phyloP scores from a whole-genome alignment of 2,797 vertebrate genomes.

The Leptodactylus fallax region DNA sequence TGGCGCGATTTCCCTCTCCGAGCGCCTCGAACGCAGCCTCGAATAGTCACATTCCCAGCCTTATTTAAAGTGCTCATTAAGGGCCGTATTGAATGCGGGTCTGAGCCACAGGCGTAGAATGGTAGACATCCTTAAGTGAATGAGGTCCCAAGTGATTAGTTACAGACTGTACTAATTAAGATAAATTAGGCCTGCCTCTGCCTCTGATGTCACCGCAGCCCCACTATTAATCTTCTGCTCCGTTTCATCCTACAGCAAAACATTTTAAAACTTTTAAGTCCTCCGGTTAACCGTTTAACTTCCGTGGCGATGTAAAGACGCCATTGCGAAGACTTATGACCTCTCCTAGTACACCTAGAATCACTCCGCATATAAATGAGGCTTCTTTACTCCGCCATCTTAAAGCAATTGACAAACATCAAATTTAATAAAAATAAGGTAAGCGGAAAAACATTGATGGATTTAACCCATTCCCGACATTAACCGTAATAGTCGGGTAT shows the following conservation, averaged over 20 bases:
- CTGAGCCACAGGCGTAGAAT: conserved; percentile 56
- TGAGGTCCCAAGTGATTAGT: conserved; percentile 63
- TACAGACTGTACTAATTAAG: conserved; percentile 58
- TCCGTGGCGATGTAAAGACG: background rate
- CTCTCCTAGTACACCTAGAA: too few species aligned
- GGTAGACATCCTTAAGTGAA: conserved; percentile 63
- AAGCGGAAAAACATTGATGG: too few species aligned
- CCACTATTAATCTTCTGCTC: conserved; percentile 60
- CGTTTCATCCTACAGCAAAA: conserved; percentile 54
- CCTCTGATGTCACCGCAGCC: conserved; percentile 60
- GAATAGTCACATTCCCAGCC: conserved; percentile 55
- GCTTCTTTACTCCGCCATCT: too few species aligned
- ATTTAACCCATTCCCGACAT: too few species aligned
- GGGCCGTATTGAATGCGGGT: conserved; percentile 56
- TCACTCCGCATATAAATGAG: too few species aligned
- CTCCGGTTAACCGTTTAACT: conserved; percentile 7
- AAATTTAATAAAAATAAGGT: too few species aligned
- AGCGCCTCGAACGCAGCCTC: conserved; percentile 35
- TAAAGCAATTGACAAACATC: too few species aligned
- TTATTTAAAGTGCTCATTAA: conserved; percentile 64
- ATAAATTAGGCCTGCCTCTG: conserved; percentile 59
- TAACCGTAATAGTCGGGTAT: too few species aligned
- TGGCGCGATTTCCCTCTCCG: conserved; percentile 33
- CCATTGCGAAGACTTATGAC: too few species aligned
- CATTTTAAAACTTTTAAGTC: conserved; percentile 49